A percentile compares a stretch with the other conserved stretches of the same genome.
Conservation (phyloP, 2,888 invertebrate species). For the Sarcophaga rosellei region DNA sequence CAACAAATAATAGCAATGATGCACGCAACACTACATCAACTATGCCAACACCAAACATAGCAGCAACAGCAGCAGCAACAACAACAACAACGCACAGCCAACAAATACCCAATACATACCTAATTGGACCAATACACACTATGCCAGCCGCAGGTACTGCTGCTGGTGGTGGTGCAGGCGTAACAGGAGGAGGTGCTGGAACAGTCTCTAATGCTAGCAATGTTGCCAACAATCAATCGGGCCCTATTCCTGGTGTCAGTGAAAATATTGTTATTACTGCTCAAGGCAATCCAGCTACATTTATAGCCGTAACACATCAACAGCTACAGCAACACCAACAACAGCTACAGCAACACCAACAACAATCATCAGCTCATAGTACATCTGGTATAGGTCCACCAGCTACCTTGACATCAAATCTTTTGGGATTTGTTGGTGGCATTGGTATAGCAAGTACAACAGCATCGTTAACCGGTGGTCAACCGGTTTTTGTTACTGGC, state of each 20-base stretch:
- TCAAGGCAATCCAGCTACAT: constrained; percentile 50
- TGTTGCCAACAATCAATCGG: not conserved
- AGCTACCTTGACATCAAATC: constrained; percentile 66
- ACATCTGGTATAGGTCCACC: constrained; percentile 64
- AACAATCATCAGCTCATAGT: constrained; percentile 50
- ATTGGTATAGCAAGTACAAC: constrained; percentile 67
- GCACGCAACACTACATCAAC: not conserved
- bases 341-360: constrained; percentile 22
- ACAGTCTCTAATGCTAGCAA: not conserved
- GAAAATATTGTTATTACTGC: constrained; percentile 40
- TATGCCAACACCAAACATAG: constrained; percentile 22
- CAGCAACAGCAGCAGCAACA: constrained; percentile 24
- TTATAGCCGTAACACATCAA: constrained; percentile 58
- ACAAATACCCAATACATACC: constrained; percentile 57
- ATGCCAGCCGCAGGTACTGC: constrained; percentile 37
- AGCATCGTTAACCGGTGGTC: constrained; percentile 42
- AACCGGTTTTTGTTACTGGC: constrained; percentile 63
- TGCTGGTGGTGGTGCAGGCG: constrained; percentile 16
- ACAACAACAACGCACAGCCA: constrained; percentile 51
- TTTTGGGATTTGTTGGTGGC: constrained; percentile 68
- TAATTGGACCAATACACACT: constrained; percentile 61
- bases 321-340: constrained; percentile 41
- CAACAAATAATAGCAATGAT: constrained; percentile 44
- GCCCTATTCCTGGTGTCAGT: constrained; percentile 7
- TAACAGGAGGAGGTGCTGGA: not conserved